Percentiles rank a stretch among this genome's conserved stretches.
Conservation (phyloP, 2,888 invertebrate species). For the Megastigmus dorsalis region DNA sequence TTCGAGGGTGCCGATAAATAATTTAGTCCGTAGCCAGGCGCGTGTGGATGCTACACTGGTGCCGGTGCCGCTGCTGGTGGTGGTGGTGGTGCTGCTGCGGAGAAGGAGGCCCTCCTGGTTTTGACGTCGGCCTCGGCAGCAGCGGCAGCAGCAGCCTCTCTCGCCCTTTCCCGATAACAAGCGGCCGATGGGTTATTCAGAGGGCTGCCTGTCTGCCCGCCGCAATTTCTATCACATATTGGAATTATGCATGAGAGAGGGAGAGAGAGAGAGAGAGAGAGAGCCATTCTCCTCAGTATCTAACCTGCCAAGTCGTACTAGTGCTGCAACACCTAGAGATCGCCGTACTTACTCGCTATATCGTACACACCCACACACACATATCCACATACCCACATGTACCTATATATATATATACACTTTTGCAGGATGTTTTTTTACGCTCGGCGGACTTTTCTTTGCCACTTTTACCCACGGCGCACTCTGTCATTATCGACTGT, state of each 20-base stretch:
- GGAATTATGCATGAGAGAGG: conserved; percentile 65
- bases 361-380: too few relatives aligned
- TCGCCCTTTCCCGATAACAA: conserved; percentile 43
- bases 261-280: conserved; percentile 28
- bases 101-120: background rate
- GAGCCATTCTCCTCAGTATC: conserved; percentile 55
- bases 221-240: conserved; percentile 65
- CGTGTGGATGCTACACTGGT: too few relatives aligned
- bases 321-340: too few relatives aligned
- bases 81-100: too few relatives aligned
- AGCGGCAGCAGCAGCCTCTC: too few relatives aligned
- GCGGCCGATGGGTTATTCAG: conserved; percentile 63
- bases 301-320: conserved; percentile 48
- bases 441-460: too few relatives aligned
- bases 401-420: too few relatives aligned
- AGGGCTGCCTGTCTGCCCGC: conserved; percentile 53
- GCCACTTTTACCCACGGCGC: too few relatives aligned
- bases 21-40: conserved; percentile 19
- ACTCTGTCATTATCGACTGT: background rate
- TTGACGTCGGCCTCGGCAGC: conserved; percentile 24
- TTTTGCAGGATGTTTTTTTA: too few relatives aligned
- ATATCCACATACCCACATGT: too few relatives aligned
- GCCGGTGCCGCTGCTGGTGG: too few relatives aligned
- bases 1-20: conserved; percentile 48
- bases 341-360: too few relatives aligned